Base-by-base conservation (phyloP, 2,113 vertebrate species). In the Sterrhoptilus dennistouni region DNA sequence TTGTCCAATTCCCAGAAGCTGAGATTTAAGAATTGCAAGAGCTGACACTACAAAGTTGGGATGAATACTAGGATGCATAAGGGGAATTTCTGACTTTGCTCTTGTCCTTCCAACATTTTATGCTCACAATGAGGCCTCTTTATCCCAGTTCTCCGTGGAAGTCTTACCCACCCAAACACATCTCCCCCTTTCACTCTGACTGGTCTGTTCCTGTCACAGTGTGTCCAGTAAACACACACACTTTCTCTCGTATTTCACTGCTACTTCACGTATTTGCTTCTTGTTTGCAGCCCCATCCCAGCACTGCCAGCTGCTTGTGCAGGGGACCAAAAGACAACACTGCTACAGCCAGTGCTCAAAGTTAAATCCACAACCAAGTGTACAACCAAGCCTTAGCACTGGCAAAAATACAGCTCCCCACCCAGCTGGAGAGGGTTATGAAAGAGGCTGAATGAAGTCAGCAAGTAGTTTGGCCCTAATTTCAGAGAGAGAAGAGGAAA, bases 381-480 rank as follows among this genome's bases (percentile, higher is more conserved):
- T 17, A 61, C 80, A 61, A 52, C 10, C 5, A 16, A 87, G 31
- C 50, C 70, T 47, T 17, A 69, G 75, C 36, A 61, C 45, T 86
- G 54, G 63, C 59, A 80, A 63, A 85, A 80, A 61, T 50, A 87
- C 36, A 77, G 42, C 63, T 93, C 59, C 66, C 57, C 66, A 88
- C 38, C 57, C 89, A 93, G 86, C 79, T 74, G 0, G 2, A 68
- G 56, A 68, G 35, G n/a, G 33, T 80, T 96, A 47, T 80, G 63
- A 90, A 85, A 93, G 53, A 76, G 27, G 59, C 68, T 93, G 82
- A 90, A 94, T 59, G 29, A 87, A 95, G 38, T 42, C 83, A 93
- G 44, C 3, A 2, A 94, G 69, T 6, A 80, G 76, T 38, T 94
- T 2, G 2, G 52, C 64, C 83, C 35, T 45, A 28, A 57, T 68